phyloP scores from a whole-genome alignment of 2,113 vertebrate genomes.

The Calcarius ornatus region DNA sequence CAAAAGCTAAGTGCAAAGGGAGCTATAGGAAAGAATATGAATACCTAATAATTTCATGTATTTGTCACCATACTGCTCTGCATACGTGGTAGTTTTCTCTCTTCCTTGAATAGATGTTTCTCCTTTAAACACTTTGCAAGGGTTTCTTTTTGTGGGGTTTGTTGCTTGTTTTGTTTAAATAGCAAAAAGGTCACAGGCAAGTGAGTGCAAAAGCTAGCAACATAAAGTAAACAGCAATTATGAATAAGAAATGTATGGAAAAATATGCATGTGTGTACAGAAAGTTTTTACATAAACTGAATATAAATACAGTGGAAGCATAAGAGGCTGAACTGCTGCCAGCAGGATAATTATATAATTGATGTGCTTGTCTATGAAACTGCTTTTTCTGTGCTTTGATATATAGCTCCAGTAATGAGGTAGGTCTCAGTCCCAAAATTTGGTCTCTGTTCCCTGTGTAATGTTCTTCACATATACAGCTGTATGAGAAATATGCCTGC shows the following conservation, averaged over 20 bases:
- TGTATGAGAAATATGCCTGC: background rate
- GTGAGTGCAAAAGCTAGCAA: background rate
- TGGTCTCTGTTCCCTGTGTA: background rate
- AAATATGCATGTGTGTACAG: background rate
- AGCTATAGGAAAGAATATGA: background rate
- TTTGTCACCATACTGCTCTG: background rate
- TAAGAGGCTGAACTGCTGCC: background rate
- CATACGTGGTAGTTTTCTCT: background rate
- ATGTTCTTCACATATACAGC: background rate
- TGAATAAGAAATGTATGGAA: background rate
- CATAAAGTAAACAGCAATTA: background rate
- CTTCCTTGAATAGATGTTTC: background rate
- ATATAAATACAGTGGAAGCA: conserved; percentile 20
- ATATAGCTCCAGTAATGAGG: conserved; percentile 5
- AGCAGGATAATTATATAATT: conserved; percentile 37
- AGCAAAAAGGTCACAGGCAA: background rate
- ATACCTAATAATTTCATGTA: background rate
- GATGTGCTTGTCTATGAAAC: background rate
- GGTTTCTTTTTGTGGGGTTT: background rate
- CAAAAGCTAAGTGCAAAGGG: background rate
- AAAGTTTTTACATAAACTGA: background rate
- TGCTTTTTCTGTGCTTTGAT: conserved; percentile 21
- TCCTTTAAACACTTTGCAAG: background rate
- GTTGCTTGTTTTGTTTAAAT: background rate
- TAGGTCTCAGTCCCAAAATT: background rate